A percentile compares a stretch with the other conserved stretches of the same genome.
Evolutionary conservation across 2,888 invertebrate genomes (phyloP).

Genomic region (Caenorhabditis drosophilae): DNA sequence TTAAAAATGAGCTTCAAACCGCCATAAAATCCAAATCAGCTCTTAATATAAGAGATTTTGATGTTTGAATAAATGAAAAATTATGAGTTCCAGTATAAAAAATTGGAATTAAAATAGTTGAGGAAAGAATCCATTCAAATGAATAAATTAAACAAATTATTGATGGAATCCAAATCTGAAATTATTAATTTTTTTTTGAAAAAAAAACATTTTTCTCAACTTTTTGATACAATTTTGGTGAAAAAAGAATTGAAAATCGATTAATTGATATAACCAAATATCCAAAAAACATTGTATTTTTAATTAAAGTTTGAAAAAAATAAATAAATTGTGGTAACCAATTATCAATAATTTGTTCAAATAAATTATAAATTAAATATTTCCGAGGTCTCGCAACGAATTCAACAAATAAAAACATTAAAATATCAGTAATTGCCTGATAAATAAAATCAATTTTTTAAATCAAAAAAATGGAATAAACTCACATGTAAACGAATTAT

Average conservation of each 20-base stretch:
- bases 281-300: constrained; percentile 30
- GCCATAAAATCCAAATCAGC: constrained; percentile 17
- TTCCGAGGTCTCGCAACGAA: constrained; percentile 13
- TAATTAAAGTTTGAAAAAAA: constrained; percentile 7
- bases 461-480: background rate
- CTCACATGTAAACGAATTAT: constrained; percentile 20
- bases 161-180: constrained; percentile 22
- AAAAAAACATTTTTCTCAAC: background rate
- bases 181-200: background rate
- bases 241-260: constrained; percentile 14
- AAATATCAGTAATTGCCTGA: constrained; percentile 26
- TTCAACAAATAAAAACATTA: constrained; percentile 25
- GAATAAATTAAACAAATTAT: constrained; percentile 10
- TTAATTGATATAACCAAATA: constrained; percentile 21
- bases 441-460: constrained; percentile 5
- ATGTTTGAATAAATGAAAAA: constrained; percentile 10
- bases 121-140: constrained; percentile 9
- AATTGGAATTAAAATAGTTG: constrained; percentile 5
- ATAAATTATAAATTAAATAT: constrained; percentile 16
- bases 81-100: constrained; percentile 32
- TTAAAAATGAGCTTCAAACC: too few relatives aligned
- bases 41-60: constrained; percentile 6
- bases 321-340: constrained; percentile 20
- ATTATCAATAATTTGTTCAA: background rate
- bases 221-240: background rate